These are phyloP conservation scores for Gryllus bimaculatus DNA, from an alignment of 1,140 invertebrate genomes.

Conservation along the genomic window DNA sequence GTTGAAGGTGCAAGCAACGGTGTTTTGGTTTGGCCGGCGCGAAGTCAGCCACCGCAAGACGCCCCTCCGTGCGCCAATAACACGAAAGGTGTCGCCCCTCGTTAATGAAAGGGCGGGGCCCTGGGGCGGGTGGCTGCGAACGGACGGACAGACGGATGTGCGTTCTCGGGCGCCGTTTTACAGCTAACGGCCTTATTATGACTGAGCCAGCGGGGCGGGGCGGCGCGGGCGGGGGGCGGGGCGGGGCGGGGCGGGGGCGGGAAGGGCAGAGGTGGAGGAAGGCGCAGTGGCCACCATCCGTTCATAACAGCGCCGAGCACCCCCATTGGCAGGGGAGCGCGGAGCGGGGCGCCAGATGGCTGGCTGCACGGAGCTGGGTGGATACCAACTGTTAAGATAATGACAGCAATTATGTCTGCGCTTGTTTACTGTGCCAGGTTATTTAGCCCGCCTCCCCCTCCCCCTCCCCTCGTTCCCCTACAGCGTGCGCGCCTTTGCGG, in stretches of 20 bases:
- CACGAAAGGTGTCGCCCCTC: neutral
- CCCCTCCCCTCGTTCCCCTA: neutral
- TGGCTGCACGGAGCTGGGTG: neutral
- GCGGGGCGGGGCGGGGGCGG: too few relatives aligned
- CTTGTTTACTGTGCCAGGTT: neutral
- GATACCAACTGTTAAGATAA: conserved; percentile 5
- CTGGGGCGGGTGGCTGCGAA: too few relatives aligned
- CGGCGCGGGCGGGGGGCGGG: too few relatives aligned
- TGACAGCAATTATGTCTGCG: conserved; percentile 3
- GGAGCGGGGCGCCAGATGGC: neutral
- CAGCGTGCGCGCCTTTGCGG: neutral
- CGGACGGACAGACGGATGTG: conserved; percentile 2
- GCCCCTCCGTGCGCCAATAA: too few relatives aligned
- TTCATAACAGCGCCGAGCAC: neutral
- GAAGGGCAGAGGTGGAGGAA: neutral
- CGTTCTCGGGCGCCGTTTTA: neutral
- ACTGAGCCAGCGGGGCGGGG: neutral
- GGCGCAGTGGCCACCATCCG: neutral
- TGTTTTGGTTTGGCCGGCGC: too few relatives aligned
- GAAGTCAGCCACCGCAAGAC: too few relatives aligned
- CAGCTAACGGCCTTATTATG: neutral
- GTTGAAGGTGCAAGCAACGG: too few relatives aligned
- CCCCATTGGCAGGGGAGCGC: neutral
- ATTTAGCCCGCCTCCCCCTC: neutral
- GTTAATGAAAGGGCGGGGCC: neutral